A percentile compares a stretch with the other conserved stretches of the same genome.
These are phyloP conservation scores for Orchestia grillus DNA, from an alignment of 1,140 invertebrate genomes.

Conservation along the genomic window DNA sequence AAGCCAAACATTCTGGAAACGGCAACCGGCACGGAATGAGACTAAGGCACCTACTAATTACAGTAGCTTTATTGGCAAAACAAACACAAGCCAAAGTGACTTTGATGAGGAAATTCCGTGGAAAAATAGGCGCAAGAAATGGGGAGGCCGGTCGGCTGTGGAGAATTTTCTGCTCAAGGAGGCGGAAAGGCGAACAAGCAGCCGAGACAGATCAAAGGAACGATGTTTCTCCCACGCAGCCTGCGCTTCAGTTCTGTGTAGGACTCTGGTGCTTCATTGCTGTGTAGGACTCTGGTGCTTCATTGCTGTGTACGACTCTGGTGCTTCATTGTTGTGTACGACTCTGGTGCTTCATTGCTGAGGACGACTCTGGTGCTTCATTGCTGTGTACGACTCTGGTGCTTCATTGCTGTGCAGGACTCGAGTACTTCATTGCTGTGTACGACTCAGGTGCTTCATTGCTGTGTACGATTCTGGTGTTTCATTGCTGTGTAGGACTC, in stretches of 20 bases:
- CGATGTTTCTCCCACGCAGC: neutral
- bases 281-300: neutral
- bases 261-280: neutral
- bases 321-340: neutral
- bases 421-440: too few species aligned
- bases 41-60: slow-evolving; percentile 32
- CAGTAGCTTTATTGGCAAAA: slow-evolving; percentile 48
- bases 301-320: neutral
- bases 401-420: too few species aligned
- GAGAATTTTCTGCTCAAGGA: neutral
- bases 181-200: neutral
- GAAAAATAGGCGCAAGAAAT: neutral
- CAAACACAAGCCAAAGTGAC: slow-evolving; percentile 1
- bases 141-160: neutral
- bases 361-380: too few species aligned
- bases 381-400: too few species aligned
- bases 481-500: too few species aligned
- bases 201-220: neutral
- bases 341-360: too few species aligned
- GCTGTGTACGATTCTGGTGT: too few species aligned
- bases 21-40: neutral
- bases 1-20: neutral
- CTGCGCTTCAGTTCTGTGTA: neutral
- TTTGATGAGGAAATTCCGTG: neutral
- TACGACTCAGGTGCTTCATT: too few species aligned